These are phyloP conservation scores for Oryzias dopingdopingensis DNA, from an alignment of 2,797 vertebrate genomes.

Conservation along the genomic window DNA sequence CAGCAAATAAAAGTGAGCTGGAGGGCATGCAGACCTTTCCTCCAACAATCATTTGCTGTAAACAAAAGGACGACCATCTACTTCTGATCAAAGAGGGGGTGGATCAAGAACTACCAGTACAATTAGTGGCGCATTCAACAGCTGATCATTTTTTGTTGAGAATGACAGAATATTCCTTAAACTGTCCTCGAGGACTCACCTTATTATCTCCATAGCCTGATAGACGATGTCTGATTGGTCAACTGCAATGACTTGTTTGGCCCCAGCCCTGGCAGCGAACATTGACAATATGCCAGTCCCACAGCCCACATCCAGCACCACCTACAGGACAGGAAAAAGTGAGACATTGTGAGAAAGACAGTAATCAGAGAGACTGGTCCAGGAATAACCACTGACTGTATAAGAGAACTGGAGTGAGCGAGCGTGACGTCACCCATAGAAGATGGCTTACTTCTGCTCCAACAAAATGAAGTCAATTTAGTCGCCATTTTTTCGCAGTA, in stretches of 20 bases:
- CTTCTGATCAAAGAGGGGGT: background rate
- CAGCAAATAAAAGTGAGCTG: constrained; percentile 69
- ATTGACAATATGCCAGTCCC: constrained; percentile 95
- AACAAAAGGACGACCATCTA: background rate
- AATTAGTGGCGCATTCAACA: background rate
- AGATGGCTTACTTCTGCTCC: too few species aligned
- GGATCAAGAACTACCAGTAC: too few species aligned
- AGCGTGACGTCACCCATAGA: too few species aligned
- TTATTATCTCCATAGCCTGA: constrained; percentile 94
- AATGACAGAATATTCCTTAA: background rate
- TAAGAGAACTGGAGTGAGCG: too few species aligned
- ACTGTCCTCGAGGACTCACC: constrained; percentile 70
- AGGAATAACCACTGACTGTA: too few species aligned
- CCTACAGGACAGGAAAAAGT: constrained; percentile 64
- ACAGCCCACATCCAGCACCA: constrained; percentile 95
- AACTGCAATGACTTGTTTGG: constrained; percentile 88
- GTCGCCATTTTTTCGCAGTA: too few species aligned
- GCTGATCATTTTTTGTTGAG: background rate
- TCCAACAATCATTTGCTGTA: constrained; percentile 28
- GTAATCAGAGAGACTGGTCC: too few species aligned
- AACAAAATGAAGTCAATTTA: too few species aligned
- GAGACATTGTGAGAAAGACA: too few species aligned
- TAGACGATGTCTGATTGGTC: constrained; percentile 97
- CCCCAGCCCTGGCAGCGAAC: constrained; percentile 92
- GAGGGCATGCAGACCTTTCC: constrained; percentile 58